A percentile compares a stretch with the other conserved stretches of the same genome.
phyloP scores from a whole-genome alignment of 2,888 invertebrate species.

The Apamea monoglypha region DNA sequence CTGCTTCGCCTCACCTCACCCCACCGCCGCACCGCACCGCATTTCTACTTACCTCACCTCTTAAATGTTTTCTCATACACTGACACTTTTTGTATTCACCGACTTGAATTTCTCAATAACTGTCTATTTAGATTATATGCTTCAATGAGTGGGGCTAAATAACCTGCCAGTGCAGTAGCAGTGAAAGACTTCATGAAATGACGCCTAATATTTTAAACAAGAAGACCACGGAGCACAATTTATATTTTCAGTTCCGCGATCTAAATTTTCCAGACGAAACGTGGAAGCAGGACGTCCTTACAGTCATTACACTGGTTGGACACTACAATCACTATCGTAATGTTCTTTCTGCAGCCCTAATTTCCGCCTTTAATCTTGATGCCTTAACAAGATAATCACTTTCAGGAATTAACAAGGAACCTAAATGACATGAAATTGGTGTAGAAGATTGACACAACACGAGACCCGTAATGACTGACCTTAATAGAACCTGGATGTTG shows the following conservation, averaged over 20 bases:
- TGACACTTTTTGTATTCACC: no score
- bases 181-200: neutral
- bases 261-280: neutral
- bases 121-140: neutral
- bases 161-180: neutral
- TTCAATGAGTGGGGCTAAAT: neutral
- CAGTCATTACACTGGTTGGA: neutral
- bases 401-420: slow-evolving; percentile 41
- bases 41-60: neutral
- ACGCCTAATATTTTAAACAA: no score
- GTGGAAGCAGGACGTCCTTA: slow-evolving; percentile 7
- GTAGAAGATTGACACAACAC: slow-evolving; percentile 46
- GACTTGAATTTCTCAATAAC: no score
- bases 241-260: neutral
- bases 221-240: no score
- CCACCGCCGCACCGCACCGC: no score
- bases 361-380: slow-evolving; percentile 59
- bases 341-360: slow-evolving; percentile 39
- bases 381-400: slow-evolving; percentile 63
- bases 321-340: slow-evolving; percentile 22
- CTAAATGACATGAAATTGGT: slow-evolving; percentile 44
- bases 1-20: no score
- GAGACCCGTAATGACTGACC: slow-evolving; percentile 54
- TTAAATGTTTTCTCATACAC: neutral
- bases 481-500: slow-evolving; percentile 52